Percentiles rank a stretch among this genome's conserved stretches.
Evolutionary conservation across 92 coral and sea anemone genomes (phyloP).

Genomic region (Isaurus tuberculatus): DNA sequence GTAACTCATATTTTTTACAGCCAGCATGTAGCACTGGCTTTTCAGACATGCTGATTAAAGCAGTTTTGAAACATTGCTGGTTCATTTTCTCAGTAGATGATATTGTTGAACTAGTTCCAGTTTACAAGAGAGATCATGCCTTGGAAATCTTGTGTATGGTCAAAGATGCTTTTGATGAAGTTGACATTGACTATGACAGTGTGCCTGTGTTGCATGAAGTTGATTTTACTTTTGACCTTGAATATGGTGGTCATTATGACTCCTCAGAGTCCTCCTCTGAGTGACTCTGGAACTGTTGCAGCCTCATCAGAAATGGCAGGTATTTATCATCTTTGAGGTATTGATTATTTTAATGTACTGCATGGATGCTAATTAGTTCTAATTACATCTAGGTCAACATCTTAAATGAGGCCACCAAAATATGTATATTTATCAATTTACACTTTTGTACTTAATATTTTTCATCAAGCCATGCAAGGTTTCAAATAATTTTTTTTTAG

Average conservation of each 20-base stretch:
- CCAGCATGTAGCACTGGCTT: conserved; percentile 45
- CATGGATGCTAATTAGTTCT: background rate
- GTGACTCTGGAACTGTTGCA: conserved; percentile 21
- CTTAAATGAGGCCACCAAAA: background rate
- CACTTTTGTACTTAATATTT: background rate
- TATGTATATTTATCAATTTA: background rate
- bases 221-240: conserved; percentile 39
- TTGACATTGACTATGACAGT: conserved; percentile 35
- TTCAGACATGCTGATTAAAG: conserved; percentile 9
- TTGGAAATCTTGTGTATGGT: conserved; percentile 59
- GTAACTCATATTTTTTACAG: conserved; percentile 29
- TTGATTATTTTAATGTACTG: background rate
- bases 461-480: background rate
- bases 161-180: conserved; percentile 50
- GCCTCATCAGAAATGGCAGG: conserved; percentile 15
- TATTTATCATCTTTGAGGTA: conserved; percentile 5
- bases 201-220: conserved; percentile 25
- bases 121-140: conserved; percentile 32
- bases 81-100: conserved; percentile 24
- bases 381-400: background rate
- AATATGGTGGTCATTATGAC: conserved; percentile 43
- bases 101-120: conserved; percentile 22
- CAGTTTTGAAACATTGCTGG: conserved; percentile 21
- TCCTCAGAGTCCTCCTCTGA: conserved; percentile 10
- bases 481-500: background rate